Base-by-base conservation (phyloP, 2,113 vertebrate genomes). In the Barbus barbus region DNA sequence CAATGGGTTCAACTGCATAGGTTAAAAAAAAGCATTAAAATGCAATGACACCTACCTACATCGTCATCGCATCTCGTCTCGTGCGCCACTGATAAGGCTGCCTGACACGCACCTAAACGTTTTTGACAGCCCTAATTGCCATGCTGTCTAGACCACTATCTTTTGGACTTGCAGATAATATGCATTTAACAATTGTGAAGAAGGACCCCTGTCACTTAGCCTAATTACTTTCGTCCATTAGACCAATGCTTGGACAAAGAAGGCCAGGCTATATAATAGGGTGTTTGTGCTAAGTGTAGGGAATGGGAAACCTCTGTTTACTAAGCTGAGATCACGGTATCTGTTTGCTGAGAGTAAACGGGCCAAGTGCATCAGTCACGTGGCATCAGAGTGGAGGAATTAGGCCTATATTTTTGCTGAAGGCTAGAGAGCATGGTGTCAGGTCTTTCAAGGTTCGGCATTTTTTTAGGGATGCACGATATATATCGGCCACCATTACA, bases 181-280 rank as follows among this genome's bases (percentile, higher is more conserved):
- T 51, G 63, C 26, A 81, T 81, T 81, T 81, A 81, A 71, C 79
- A 81, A 18, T 53, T 81, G 79, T 22, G 12, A 81, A 81, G 44
- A 71, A 81, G 63, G 63, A 26, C 22, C 79, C n/a, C 63, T 31
- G 79, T 71, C 79, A 71, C 31, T 81, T 81, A 81, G 61, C 28
- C 63, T 81, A 71, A 81, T 81, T 71, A 81, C 79, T 24, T 80
- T 80, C 56, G 31, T 71, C 65, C 79, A 81, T 81, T 71, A 81
- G 46, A 81, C 79, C 78, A 81, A 48, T 81, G 61, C 61, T 81
- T 71, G 28, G 65, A 81, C 46, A 53, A 71, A 81, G 79, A 53
- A 33, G 41, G 46, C 61, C 12, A 53, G 79, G 63, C 46, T 71
- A n/a, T 38, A 16, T 51, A 53, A 71, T 71, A 71, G 46, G 28